Evolutionary conservation across 1,140 invertebrate genomes (phyloP), one percentile per base, ranked within the genome.

Genomic region (Brachystomella parvula): DNA sequence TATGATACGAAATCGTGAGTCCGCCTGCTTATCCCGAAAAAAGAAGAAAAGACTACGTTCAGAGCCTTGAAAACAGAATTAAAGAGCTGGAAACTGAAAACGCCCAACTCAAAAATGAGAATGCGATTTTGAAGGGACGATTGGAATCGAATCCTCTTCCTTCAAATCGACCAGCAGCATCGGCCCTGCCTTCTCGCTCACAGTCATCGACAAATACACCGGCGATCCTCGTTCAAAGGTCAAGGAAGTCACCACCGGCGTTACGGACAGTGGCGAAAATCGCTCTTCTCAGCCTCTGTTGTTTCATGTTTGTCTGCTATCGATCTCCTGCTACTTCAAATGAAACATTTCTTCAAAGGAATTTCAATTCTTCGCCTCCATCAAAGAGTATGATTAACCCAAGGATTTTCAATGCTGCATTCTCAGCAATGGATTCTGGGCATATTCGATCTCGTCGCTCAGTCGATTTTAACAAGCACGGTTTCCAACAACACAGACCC

Each of bases 1-100:
- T 32, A 73, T 73, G 71, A 73, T 73, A 29, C 21, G 71, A 17
- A 73, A 73, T 57, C 71, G 89, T 26, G 91, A 95, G 79, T 93
- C 91, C 0, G 92, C 92, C 12, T 91, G 89, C 77, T 80, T 94
- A 58, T 94, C 91, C 0, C 80, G 92, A 24, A 92, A 94, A 77
- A 91, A 92, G 77, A 94, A 93, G 74, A 53, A 94, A 94, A 76
- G 92, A 94, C 76, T 94, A 94, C 76, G 83, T 95, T 12, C 83
- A 84, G 35, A 83, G 84, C 0, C 77, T 95, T 61, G 92, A 95
- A 75, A 82, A 82, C 56, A 81, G 86, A 75, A 78, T 94, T 31
- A 78, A 83, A 32, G 83, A 85, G 44, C 82, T 90, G 21, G 82
- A 85, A 67, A 81, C 83, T 63, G 88, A 92, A 77, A 92, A 93